These are phyloP conservation scores for Octopus sinensis DNA, from an alignment of 1,140 invertebrate species.

Conservation along the genomic window DNA sequence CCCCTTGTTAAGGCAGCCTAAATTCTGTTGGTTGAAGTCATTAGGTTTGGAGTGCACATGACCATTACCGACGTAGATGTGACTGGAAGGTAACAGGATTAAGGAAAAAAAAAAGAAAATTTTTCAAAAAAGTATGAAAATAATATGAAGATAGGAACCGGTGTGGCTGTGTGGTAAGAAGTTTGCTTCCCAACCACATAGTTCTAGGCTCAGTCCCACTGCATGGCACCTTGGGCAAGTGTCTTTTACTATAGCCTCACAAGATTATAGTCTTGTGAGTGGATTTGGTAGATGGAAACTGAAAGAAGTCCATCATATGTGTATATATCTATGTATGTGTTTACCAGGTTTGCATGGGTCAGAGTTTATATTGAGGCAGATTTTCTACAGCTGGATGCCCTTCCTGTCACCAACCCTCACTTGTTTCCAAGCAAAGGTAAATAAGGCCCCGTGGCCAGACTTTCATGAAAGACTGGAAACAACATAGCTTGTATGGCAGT, in stretches of 20 bases:
- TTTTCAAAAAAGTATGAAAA: background rate
- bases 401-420: too few species aligned
- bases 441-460: too few species aligned
- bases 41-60: conserved; percentile 69
- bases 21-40: conserved; percentile 60
- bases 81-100: conserved; percentile 58
- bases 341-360: too few species aligned
- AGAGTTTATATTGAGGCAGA: too few species aligned
- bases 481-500: too few species aligned
- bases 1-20: conserved; percentile 68
- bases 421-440: too few species aligned
- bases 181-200: background rate
- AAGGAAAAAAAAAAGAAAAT: conserved; percentile 44
- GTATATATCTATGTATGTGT: too few species aligned
- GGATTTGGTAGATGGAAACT: too few species aligned
- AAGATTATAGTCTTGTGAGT: background rate
- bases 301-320: too few species aligned
- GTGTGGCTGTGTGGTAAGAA: too few species aligned
- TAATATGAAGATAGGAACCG: background rate
- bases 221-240: background rate
- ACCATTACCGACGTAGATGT: conserved; percentile 77
- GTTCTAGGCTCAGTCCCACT: background rate
- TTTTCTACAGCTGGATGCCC: too few species aligned
- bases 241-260: background rate
- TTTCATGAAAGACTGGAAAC: too few species aligned